Conservation (phyloP, 2,888 invertebrate species). For the Microctonus aethiopoides region DNA sequence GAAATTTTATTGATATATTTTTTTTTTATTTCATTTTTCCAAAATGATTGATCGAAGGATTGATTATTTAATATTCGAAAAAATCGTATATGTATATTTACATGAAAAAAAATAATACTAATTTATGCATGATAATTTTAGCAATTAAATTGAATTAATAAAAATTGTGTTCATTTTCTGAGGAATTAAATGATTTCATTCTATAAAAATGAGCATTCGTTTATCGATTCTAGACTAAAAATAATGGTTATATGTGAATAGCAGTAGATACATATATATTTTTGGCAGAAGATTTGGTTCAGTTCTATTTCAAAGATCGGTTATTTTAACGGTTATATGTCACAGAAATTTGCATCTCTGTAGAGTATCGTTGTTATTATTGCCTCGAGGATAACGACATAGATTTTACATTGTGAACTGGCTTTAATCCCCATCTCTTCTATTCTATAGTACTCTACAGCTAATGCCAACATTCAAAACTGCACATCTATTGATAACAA, state of each 20-base stretch:
- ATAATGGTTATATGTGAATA: no score
- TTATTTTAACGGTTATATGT: conserved; percentile 5
- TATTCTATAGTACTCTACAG: no score
- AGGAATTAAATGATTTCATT: no score
- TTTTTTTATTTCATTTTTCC: no score
- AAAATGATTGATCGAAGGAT: background rate
- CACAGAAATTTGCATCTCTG: background rate
- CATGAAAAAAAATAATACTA: no score
- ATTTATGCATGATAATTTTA: no score
- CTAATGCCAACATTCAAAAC: no score
- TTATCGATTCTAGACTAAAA: background rate
- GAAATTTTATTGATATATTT: background rate
- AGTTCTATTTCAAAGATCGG: background rate
- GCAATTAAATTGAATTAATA: no score
- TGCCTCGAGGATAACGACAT: conserved; percentile 4
- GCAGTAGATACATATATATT: background rate
- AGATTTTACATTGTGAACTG: background rate
- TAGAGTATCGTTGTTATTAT: background rate
- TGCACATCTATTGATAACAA: no score
- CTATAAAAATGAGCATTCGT: no score
- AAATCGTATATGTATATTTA: no score
- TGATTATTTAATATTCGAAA: background rate
- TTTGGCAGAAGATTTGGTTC: background rate
- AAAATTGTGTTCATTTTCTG: no score
- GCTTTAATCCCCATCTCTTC: background rate